These are phyloP conservation scores for Gyps fulvus DNA, from an alignment of 2,113 vertebrate species.

Conservation along the genomic window DNA sequence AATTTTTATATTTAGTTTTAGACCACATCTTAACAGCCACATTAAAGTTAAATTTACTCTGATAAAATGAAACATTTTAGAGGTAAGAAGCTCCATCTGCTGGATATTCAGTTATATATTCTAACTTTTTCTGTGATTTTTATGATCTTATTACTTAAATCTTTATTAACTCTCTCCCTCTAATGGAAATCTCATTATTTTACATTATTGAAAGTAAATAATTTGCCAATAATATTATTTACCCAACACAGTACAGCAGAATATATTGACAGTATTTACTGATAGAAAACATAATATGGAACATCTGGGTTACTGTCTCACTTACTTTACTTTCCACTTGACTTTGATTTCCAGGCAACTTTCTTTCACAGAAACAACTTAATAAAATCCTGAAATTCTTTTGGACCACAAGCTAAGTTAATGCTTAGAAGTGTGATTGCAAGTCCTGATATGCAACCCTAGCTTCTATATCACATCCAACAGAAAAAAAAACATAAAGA, in stretches of 20 bases:
- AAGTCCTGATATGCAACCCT: background rate
- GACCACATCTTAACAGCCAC: background rate
- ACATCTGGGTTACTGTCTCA: background rate
- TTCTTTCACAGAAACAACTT: background rate
- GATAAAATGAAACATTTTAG: slow-evolving; percentile 20
- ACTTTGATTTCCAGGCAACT: background rate
- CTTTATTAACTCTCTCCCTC: background rate
- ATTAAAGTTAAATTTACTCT: background rate
- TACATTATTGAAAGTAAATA: background rate
- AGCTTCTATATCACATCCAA: background rate
- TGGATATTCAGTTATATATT: slow-evolving; percentile 38
- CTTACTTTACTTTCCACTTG: background rate
- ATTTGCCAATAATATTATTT: background rate
- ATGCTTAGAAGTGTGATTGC: background rate
- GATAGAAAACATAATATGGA: background rate
- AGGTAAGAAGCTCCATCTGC: slow-evolving; percentile 67
- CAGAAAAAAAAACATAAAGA: background rate
- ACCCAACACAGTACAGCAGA: background rate
- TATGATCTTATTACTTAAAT: background rate
- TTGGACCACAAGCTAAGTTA: background rate
- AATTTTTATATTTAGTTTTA: background rate
- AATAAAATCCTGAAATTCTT: background rate
- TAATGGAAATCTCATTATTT: background rate
- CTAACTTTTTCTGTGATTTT: background rate
- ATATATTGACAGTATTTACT: background rate